A percentile compares a stretch with the other conserved stretches of the same genome.
phyloP scores from a whole-genome alignment of 2,113 vertebrate genomes.

The Carettochelys insculpta region DNA sequence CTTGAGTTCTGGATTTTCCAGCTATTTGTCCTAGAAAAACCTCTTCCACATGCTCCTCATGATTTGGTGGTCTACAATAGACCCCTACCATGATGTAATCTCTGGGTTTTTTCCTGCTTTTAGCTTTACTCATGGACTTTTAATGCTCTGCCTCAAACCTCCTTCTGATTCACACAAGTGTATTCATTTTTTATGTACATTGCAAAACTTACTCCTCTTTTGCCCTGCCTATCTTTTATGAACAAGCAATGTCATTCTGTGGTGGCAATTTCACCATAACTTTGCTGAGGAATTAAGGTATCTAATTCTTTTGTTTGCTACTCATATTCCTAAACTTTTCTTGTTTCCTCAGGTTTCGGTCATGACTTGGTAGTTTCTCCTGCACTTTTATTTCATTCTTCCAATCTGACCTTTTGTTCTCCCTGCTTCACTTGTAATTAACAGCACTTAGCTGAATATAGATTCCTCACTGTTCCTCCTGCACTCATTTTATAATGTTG shows the following conservation, averaged over 20 bases:
- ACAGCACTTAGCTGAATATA: neutral
- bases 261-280: neutral
- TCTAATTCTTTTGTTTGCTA: no score
- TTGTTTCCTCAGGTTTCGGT: no score
- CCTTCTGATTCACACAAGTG: neutral
- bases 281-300: neutral
- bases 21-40: no score
- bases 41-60: no score
- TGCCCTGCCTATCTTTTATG: neutral
- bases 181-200: neutral
- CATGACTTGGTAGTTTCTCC: no score
- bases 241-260: no score
- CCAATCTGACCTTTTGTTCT: neutral
- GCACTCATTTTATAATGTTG: no score
- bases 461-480: no score
- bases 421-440: neutral
- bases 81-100: neutral
- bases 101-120: neutral
- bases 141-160: neutral
- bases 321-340: no score
- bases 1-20: no score
- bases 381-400: no score
- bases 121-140: neutral
- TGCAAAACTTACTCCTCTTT: neutral
- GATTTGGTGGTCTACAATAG: no score